Base-by-base conservation (phyloP, 2,797 vertebrate genomes). In the Dromococcyx pavoninus region DNA sequence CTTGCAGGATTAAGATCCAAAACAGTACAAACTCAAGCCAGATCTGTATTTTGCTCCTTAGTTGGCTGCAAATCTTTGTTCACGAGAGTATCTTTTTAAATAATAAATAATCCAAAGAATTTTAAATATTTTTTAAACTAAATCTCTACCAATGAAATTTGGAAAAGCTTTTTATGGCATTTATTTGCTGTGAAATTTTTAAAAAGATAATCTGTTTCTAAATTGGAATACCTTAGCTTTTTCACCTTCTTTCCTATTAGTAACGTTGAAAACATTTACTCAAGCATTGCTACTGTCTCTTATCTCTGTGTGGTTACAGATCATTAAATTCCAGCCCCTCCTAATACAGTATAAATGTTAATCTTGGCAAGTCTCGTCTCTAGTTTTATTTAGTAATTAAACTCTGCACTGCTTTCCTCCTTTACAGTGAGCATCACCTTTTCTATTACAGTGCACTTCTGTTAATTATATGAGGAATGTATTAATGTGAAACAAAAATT, bases 321-420 rank as follows among this genome's bases (percentile, higher is more conserved):
- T 87, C 56, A 54, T 85, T 87, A 74, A 67, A 74, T 85, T 85
- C 32, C 32, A 83, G 10, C 7, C 7, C 13, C 6, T 61, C n/a
- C 89, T 80, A 88, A 74, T 72, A n/a, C 57, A 33, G 8, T 65
- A 39, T 57, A 56, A 77, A 58, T 69, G 75, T 33, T 70, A 56
- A 72, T 61, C 62, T 70, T 78, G 46, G 28, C 60, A 86, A 64
- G 12, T 71, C 17, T 54, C 70, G 24, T 69, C 18, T 61, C 21
- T 81, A 21, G 56, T 62, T 93, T 93, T 81, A 78, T 86, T 91
- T 84, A 54, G 70, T 50, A 88, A 84, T 81, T 66, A 70, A 84
- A 35, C 48, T 88, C 83, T 50, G 21, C 6, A 7, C 2, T 1
- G 17, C n/a, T 89, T 81, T 91, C 16, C 5, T 92, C 39, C 30